Evolutionary conservation across 2,888 invertebrate genomes (phyloP).

Genomic region (Oscheius sp.): DNA sequence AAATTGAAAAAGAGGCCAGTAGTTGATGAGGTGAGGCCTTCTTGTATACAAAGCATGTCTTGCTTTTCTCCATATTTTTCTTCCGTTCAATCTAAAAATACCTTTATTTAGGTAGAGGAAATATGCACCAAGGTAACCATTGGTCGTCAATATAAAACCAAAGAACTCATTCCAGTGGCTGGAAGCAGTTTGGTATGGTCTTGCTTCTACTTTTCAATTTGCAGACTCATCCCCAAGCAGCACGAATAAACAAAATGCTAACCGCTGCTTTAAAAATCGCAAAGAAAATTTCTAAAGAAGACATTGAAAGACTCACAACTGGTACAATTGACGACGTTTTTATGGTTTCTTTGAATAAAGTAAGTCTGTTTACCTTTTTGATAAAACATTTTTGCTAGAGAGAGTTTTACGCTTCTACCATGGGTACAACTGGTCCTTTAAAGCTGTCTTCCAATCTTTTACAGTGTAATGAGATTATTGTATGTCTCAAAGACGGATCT

Average conservation of each 20-base stretch:
- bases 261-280: constrained; percentile 8
- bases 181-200: neutral
- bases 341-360: constrained; percentile 3
- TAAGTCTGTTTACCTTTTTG: neutral
- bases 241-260: neutral
- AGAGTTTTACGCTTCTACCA: constrained; percentile 7
- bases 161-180: constrained; percentile 8
- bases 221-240: constrained; percentile 12
- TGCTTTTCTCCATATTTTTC: neutral
- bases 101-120: constrained; percentile 5
- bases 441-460: constrained; percentile 1
- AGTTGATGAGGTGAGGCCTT: neutral
- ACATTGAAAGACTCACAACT: constrained; percentile 5
- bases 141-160: constrained; percentile 1
- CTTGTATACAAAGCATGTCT: neutral
- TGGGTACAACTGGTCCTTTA: neutral
- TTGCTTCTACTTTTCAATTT: neutral
- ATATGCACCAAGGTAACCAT: neutral
- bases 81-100: no score
- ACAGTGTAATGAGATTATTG: constrained; percentile 5
- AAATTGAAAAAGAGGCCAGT: neutral
- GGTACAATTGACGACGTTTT: neutral
- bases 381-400: neutral
- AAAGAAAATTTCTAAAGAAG: constrained; percentile 8
- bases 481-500: neutral